Evolutionary conservation across 2,113 vertebrate species (phyloP).

Genomic region (Neolamprologus sp.): DNA sequence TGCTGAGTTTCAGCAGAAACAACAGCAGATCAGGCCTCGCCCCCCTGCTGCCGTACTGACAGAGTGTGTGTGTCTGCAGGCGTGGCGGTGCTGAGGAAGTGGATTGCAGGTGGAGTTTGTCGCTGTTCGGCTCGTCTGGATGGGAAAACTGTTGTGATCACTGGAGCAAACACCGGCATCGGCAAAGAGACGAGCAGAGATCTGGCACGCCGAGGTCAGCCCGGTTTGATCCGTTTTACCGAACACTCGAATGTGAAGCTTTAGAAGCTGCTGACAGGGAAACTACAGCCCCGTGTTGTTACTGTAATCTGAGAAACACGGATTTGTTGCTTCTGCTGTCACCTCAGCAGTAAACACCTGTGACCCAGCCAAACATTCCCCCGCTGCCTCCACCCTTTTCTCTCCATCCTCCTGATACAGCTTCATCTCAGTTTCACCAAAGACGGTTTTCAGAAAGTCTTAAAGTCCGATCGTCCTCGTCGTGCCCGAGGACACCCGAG

Average conservation of each 20-base stretch:
- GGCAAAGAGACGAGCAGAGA: conserved; percentile 72
- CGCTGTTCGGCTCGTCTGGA: conserved; percentile 37
- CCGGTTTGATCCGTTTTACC: neutral
- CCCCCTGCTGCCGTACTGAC: neutral
- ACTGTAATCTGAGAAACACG: neutral
- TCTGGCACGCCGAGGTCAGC: conserved; percentile 64
- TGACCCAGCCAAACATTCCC: neutral
- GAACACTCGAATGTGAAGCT: neutral
- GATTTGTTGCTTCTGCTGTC: neutral
- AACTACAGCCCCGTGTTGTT: neutral
- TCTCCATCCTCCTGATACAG: neutral
- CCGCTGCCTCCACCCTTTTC: neutral
- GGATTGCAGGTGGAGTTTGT: conserved; percentile 66
- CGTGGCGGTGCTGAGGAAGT: conserved; percentile 41
- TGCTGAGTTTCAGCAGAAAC: neutral
- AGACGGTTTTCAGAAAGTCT: neutral
- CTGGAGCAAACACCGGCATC: conserved; percentile 73
- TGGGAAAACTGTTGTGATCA: conserved; percentile 69
- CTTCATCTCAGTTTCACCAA: neutral
- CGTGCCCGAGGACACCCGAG: rapidly evolving
- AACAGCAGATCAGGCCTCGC: neutral
- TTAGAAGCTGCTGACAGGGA: neutral
- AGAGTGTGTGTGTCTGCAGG: neutral
- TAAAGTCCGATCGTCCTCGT: neutral
- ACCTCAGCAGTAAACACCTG: neutral